Evolutionary conservation across 1,140 invertebrate species (phyloP).

Genomic region (Zaprionus tsacasi): DNA sequence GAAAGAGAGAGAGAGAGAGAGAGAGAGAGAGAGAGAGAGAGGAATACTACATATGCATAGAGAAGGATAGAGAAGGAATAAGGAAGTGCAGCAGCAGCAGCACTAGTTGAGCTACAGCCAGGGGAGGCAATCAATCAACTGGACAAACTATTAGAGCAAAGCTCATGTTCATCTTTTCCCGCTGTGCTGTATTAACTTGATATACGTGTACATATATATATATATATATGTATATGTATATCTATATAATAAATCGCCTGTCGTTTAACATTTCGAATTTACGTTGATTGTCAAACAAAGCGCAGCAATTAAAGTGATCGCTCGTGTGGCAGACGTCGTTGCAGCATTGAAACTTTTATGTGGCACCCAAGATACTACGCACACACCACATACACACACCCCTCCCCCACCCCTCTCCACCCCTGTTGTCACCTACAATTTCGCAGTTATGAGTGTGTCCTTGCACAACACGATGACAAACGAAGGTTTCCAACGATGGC

Average conservation of each 20-base stretch:
- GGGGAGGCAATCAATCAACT: conserved; percentile 59
- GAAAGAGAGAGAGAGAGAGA: too few species aligned
- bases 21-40: too few species aligned
- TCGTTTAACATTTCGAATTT: conserved; percentile 55
- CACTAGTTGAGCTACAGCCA: background rate
- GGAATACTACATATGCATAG: background rate
- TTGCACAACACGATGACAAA: conserved; percentile 47
- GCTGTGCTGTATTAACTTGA: conserved; percentile 45
- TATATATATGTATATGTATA: conserved; percentile 13
- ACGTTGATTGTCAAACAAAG: conserved; percentile 43
- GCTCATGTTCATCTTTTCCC: conserved; percentile 2
- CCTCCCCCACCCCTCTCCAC: too few species aligned
- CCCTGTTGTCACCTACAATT: conserved; percentile 8
- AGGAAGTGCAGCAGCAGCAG: background rate
- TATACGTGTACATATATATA: background rate
- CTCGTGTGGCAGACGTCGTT: conserved; percentile 41
- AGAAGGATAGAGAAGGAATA: too few species aligned
- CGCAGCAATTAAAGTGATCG: conserved; percentile 71
- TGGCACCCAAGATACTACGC: conserved; percentile 31
- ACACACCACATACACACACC: conserved; percentile 2
- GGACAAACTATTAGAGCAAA: conserved; percentile 54
- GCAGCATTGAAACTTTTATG: conserved; percentile 46
- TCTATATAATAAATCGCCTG: conserved; percentile 15
- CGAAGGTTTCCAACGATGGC: conserved; percentile 59
- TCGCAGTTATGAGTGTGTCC: conserved; percentile 52